phyloP scores from a whole-genome alignment of 2,888 invertebrate species.

The Tolmerus cingulatus region DNA sequence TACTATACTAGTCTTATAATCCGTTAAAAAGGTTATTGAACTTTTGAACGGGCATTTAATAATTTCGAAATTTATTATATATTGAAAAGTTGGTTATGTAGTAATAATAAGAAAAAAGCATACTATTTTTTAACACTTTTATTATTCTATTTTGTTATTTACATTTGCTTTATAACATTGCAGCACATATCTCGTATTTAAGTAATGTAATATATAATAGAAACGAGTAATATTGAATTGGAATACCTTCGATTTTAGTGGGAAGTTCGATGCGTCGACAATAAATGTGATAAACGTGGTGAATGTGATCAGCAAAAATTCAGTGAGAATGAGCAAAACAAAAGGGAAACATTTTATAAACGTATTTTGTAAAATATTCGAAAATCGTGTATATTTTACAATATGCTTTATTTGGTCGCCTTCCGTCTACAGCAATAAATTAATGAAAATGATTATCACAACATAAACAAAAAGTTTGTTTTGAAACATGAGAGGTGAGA shows the following conservation, averaged over 20 bases:
- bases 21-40: not conserved
- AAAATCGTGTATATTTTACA: not conserved
- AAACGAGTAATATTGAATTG: constrained; percentile 4
- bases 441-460: constrained; percentile 36
- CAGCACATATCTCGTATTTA: constrained; percentile 43
- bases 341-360: constrained; percentile 38
- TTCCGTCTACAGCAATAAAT: constrained; percentile 22
- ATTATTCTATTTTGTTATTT: constrained; percentile 45
- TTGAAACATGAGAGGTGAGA: not conserved
- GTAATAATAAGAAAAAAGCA: not conserved
- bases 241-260: not conserved
- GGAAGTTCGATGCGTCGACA: not conserved
- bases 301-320: not conserved
- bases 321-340: not conserved
- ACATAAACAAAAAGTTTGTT: not conserved
- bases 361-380: constrained; percentile 7
- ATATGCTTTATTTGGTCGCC: not conserved
- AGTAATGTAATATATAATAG: constrained; percentile 33
- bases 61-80: not conserved
- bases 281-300: not conserved
- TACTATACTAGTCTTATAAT: not conserved
- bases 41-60: not conserved
- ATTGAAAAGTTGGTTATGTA: not conserved
- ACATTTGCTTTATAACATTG: constrained; percentile 47
- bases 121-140: constrained; percentile 33